Percentiles rank a stretch among this genome's conserved stretches.
These are phyloP conservation scores for Rostratula benghalensis DNA, from an alignment of 2,113 vertebrate species.

Conservation along the genomic window DNA sequence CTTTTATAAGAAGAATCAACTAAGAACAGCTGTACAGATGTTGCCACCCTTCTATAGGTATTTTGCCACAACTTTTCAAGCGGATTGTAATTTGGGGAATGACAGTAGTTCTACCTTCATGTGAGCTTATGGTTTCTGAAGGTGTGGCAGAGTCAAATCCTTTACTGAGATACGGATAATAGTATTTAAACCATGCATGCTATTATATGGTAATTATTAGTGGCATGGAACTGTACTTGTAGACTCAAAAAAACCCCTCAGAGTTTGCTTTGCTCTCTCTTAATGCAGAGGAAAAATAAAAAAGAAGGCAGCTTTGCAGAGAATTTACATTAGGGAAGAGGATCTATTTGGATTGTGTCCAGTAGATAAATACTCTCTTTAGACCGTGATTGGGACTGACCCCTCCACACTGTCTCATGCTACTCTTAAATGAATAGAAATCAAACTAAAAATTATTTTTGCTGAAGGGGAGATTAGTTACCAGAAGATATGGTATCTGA, in stretches of 20 bases:
- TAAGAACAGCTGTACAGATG: background rate
- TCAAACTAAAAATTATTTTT: background rate
- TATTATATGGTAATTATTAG: background rate
- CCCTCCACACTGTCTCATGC: background rate
- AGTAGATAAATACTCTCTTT: background rate
- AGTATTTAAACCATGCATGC: background rate
- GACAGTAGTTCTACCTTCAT: background rate
- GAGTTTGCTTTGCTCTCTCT: background rate
- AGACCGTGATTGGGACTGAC: rapidly evolving
- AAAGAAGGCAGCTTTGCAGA: background rate
- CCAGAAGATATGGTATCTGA: background rate
- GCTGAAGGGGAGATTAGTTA: background rate
- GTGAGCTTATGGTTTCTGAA: background rate
- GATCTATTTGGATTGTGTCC: background rate
- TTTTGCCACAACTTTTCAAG: background rate
- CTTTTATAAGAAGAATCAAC: background rate
- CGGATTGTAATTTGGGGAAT: background rate
- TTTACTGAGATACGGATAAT: background rate
- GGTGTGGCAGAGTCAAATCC: background rate
- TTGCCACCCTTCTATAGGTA: background rate
- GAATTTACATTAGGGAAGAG: background rate
- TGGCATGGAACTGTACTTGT: background rate
- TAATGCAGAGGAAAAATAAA: background rate
- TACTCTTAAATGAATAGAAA: background rate
- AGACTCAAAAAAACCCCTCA: background rate